Evolutionary conservation across 1,140 invertebrate genomes (phyloP).

Genomic region (Aphis craccivora): DNA sequence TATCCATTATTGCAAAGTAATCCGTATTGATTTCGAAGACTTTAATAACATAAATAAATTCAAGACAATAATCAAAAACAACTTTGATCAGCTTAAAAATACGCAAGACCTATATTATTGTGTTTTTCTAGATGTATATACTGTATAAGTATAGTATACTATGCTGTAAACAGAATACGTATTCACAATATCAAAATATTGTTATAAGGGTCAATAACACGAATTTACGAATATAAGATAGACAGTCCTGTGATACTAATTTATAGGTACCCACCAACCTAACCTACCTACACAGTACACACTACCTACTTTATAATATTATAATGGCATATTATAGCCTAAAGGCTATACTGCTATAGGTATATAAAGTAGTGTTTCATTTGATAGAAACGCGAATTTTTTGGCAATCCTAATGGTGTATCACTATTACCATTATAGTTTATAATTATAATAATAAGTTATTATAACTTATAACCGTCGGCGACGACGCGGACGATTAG

Average conservation of each 20-base stretch:
- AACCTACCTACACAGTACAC: neutral
- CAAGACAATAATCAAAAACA: neutral
- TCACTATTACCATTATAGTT: neutral
- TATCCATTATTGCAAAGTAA: neutral
- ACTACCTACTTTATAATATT: neutral
- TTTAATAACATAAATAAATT: neutral
- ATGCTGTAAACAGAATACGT: neutral
- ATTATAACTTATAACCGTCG: neutral
- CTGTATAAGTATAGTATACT: neutral
- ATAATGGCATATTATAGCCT: neutral
- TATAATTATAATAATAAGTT: neutral
- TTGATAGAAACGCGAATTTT: neutral
- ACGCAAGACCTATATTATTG: neutral
- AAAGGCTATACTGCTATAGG: neutral
- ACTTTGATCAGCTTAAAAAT: neutral
- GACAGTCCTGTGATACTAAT: neutral
- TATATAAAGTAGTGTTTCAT: neutral
- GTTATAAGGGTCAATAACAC: neutral
- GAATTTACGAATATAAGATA: neutral
- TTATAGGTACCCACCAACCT: neutral
- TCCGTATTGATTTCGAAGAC: neutral
- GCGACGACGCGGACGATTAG: neutral
- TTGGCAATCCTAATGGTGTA: neutral
- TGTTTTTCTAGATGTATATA: neutral
- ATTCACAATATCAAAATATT: neutral